Base-by-base conservation (phyloP, 2,797 vertebrate genomes). In the Myiotriccus ornatus region DNA sequence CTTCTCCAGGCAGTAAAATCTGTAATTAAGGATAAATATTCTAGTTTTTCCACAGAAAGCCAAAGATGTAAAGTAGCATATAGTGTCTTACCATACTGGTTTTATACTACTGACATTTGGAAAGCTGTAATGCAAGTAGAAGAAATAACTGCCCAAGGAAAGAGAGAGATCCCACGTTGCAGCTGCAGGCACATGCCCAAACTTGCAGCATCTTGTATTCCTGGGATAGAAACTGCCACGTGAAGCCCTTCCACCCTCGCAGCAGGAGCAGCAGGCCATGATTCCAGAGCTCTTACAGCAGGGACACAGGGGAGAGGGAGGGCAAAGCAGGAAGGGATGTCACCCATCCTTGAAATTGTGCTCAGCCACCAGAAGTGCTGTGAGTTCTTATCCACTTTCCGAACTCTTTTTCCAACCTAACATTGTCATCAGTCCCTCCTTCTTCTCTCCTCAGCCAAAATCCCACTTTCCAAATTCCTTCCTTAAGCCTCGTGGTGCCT, bases 231-330 rank as follows among this genome's bases (percentile, higher is more conserved):
- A 87, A 28, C 56, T 68, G 50, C 71, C 30, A 9, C n/a, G 35
- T 43, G 46, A 71, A 30, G n/a, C 86, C 49, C 23, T 63, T 60
- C 23, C 12, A 53, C 44, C 44, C 34, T 10, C 34, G 3, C 69
- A 67, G 64, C 22, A 19, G 4, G 17, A 44, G 56, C 74, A 44
- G 53, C 10, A 7, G 55, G 47, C 25, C 1, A 0, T 8, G 6
- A 16, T 81, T 34, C 49, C 67, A 76, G 39, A 43, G 46, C 41
- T 24, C 49, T 53, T 12, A 7, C 9, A 34, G 23, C 28, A 68
- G 41, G 46, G 39, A 47, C 55, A n/a, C 9, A 44, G 60, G 20
- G 25, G 41, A 53, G 47, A 30, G 10, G 30, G 28, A 55, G 41
- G 34, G 10, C 68, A 21, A 63, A 64, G 35, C 64, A 60, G 55